Conservation (phyloP, 1,140 invertebrate genomes). For the Ganaspis sp. region DNA sequence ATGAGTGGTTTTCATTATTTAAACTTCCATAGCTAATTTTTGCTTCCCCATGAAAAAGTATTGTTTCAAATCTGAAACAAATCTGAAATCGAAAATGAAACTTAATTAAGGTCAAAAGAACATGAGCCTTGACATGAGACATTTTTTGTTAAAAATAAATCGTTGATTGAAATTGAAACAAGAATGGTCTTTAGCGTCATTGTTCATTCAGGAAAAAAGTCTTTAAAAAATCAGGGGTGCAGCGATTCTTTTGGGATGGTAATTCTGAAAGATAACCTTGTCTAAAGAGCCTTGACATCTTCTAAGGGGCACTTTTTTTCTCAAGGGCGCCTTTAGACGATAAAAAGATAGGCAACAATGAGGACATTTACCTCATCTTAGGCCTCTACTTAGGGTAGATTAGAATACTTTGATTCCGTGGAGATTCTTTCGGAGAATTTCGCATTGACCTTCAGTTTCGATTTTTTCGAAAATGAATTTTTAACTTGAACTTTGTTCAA, state of each 20-base stretch:
- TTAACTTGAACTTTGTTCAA: neutral
- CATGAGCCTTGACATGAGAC: neutral
- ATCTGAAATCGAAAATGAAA: too few relatives aligned
- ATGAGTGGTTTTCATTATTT: constrained; percentile 7
- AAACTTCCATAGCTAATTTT: neutral
- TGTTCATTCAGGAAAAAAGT: neutral
- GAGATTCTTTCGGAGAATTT: constrained; percentile 46
- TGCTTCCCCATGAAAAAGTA: too few relatives aligned
- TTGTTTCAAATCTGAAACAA: too few relatives aligned
- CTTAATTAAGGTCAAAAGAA: neutral
- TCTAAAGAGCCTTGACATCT: constrained; percentile 43
- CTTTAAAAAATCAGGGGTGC: neutral
- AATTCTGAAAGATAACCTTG: constrained; percentile 38
- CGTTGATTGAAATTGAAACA: neutral
- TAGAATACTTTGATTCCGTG: constrained; percentile 34
- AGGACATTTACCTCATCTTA: constrained; percentile 14
- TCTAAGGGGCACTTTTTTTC: constrained; percentile 44
- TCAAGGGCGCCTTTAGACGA: constrained; percentile 42
- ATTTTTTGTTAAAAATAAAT: neutral
- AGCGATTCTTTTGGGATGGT: neutral
- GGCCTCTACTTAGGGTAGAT: constrained; percentile 28
- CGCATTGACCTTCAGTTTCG: constrained; percentile 35
- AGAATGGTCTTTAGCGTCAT: neutral
- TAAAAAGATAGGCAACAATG: constrained; percentile 25
- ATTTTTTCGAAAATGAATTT: constrained; percentile 32